Conservation (phyloP, 2,888 invertebrate genomes). For the Melanostoma scalare region DNA sequence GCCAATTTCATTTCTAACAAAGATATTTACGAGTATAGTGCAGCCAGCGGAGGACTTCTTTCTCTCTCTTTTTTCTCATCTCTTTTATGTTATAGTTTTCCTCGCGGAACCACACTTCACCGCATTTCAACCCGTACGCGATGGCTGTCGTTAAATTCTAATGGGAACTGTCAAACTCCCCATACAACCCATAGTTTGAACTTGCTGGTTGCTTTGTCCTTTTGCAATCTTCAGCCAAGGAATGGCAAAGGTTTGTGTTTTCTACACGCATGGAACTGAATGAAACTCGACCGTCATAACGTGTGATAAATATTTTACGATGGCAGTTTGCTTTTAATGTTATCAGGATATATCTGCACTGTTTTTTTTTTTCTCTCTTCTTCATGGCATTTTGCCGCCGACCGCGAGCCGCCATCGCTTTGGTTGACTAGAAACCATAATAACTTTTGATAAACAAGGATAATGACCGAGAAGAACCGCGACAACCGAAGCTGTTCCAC, state of each 20-base stretch:
- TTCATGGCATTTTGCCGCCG: conserved; percentile 51
- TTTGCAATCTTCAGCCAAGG: conserved; percentile 2
- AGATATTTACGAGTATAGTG: conserved; percentile 55
- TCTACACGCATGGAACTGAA: conserved; percentile 4
- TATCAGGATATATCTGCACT: conserved; percentile 57
- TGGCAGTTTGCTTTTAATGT: conserved; percentile 66
- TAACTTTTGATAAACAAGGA: conserved; percentile 72
- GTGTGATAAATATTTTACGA: conserved; percentile 72
- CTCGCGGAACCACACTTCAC: conserved; percentile 1
- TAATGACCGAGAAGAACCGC: conserved; percentile 57
- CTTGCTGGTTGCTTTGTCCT: conserved; percentile 59
- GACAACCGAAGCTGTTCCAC: not conserved
- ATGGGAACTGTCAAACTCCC: conserved; percentile 68
- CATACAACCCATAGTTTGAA: conserved; percentile 63
- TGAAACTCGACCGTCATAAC: conserved; percentile 49
- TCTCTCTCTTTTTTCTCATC: conserved; percentile 8
- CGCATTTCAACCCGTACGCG: conserved; percentile 20
- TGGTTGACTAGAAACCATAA: conserved; percentile 51
- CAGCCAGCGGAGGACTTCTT: conserved; percentile 20
- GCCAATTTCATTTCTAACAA: conserved; percentile 58
- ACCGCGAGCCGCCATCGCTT: not conserved
- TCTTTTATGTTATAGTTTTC: conserved; percentile 42
- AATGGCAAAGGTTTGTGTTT: conserved; percentile 4
- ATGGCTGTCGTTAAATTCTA: conserved; percentile 70
- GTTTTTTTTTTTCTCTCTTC: conserved; percentile 38